Evolutionary conservation across 2,888 invertebrate species (phyloP).

Genomic region (Diplazon laetatorius): DNA sequence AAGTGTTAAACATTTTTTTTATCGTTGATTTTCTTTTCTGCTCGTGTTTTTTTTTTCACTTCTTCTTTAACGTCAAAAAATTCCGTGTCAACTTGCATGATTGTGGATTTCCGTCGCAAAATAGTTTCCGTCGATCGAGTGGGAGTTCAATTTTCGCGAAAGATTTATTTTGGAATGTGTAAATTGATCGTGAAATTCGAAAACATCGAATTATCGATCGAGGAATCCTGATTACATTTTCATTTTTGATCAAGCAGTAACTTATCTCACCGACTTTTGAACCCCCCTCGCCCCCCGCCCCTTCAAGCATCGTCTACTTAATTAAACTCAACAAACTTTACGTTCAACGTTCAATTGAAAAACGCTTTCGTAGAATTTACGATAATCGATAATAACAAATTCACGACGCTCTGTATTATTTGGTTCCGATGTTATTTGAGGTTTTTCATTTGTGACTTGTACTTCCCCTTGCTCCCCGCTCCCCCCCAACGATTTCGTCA

Average conservation of each 20-base stretch:
- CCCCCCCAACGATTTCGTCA: constrained; percentile 22
- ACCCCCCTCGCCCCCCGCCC: too few species aligned
- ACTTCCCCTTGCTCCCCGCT: constrained; percentile 4
- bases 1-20: too few species aligned
- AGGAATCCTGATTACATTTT: constrained; percentile 56
- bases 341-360: background rate
- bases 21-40: too few species aligned
- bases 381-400: constrained; percentile 30
- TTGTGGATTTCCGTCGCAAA: too few species aligned
- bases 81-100: too few species aligned
- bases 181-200: too few species aligned
- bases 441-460: constrained; percentile 9
- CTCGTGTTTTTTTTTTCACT: too few species aligned
- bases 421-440: constrained; percentile 43
- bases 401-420: constrained; percentile 35
- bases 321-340: constrained; percentile 29
- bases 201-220: too few species aligned
- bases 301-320: constrained; percentile 49
- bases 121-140: too few species aligned
- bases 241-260: constrained; percentile 29
- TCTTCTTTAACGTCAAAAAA: too few species aligned
- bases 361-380: constrained; percentile 3
- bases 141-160: too few species aligned
- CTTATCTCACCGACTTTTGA: constrained; percentile 41
- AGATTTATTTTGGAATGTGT: too few species aligned